Evolutionary conservation across 2,888 invertebrate genomes (phyloP), one percentile per base, ranked within the genome.

Genomic region (Thalpophila matura): DNA sequence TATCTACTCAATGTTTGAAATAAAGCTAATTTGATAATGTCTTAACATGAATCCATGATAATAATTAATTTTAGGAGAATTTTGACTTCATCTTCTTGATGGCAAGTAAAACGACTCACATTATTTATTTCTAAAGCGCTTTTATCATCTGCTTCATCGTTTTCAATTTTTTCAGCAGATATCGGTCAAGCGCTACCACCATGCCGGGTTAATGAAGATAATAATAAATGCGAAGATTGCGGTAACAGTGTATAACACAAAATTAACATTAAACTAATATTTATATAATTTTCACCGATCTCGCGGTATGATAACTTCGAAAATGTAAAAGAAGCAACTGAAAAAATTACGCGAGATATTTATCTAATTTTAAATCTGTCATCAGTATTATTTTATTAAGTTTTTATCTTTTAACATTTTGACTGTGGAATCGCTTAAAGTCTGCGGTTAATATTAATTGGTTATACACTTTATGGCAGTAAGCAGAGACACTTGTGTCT

Each of bases 361-460:
- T 47, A 67, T 60, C 69, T 68, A 53, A 74, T 53, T 60, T 63
- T 53, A 68, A 53, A 60, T 61, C 60, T 68, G 69, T 58, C 67
- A 65, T 40, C 45, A 16, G 49, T 29, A 53, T 60, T 56, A 56
- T 49, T 60, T 53, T 42, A 47, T 40, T 22, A 43, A 2, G 20
- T 22, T 60, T 49, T 70, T 59, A 55, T 70, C 20, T 74, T 51
- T 42, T 24, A 43, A 27, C 46, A 47, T 55, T 59, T 55, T 60
- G 33, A 38, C 14, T 27, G 45, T 46, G 18, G 38, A 50, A 38
- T 56, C 27, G 14, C 16, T 59, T 68, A 43, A 55, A 37, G 10
- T 54, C 46, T 45, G 42, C 35, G 50, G 31, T 49, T 38, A 55
- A 55, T 66, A 74, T 70, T 47, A 70, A 67, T 68, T 55, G 14